These are phyloP conservation scores for Myopa testacea DNA, from an alignment of 2,888 invertebrate species.

Conservation along the genomic window DNA sequence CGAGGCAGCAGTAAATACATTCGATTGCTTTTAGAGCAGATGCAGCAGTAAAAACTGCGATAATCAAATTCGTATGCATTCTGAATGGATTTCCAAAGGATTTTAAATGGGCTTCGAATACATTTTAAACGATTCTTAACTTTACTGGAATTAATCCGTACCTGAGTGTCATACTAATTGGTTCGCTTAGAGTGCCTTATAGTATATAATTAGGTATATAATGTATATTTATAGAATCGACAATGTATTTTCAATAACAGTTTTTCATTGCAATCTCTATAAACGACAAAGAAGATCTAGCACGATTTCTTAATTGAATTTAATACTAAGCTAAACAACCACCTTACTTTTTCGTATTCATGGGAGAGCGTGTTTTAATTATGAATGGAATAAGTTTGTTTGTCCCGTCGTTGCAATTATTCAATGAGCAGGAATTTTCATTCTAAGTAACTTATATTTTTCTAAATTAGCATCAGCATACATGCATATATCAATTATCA, in stretches of 20 bases:
- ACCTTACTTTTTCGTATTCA: not conserved
- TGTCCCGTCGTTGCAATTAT: not conserved
- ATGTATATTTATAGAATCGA: not conserved
- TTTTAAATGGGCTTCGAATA: too few relatives aligned
- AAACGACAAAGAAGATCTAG: not conserved
- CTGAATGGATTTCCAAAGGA: too few relatives aligned
- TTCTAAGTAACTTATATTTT: not conserved
- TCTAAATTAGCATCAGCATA: too few relatives aligned
- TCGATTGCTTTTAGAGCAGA: conserved; percentile 51
- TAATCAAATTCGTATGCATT: too few relatives aligned
- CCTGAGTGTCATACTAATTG: not conserved
- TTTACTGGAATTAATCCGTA: too few relatives aligned
- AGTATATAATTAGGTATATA: not conserved
- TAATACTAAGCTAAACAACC: not conserved
- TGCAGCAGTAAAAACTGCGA: too few relatives aligned
- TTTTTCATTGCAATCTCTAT: not conserved
- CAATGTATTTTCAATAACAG: not conserved
- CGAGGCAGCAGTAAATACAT: conserved; percentile 49
- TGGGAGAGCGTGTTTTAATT: not conserved
- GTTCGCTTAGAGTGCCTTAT: not conserved
- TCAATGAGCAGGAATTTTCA: not conserved
- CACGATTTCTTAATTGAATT: not conserved
- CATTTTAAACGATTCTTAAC: too few relatives aligned
- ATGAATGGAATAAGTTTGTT: not conserved
- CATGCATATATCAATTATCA: too few relatives aligned